These are phyloP conservation scores for Lasioglossum morio DNA, from an alignment of 2,888 invertebrate genomes.

Conservation along the genomic window DNA sequence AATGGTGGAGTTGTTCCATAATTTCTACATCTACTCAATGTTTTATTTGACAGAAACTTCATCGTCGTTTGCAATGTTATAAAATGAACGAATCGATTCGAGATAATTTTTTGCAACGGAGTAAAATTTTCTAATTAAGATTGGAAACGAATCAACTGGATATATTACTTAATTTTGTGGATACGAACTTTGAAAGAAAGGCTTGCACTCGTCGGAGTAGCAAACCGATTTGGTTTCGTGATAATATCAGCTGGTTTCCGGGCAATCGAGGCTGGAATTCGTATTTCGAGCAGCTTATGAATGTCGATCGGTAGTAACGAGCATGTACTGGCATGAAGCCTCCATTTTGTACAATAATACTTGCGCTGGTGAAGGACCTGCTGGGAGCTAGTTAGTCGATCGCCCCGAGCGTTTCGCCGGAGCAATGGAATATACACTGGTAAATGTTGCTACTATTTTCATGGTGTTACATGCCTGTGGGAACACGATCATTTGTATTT, in stretches of 20 bases:
- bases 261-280: conserved; percentile 13
- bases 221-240: background rate
- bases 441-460: conserved; percentile 2
- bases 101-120: background rate
- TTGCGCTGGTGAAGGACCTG: background rate
- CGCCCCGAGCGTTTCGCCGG: background rate
- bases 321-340: background rate
- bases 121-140: background rate
- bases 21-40: background rate
- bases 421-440: background rate
- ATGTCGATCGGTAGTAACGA: conserved; percentile 21
- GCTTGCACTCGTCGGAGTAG: background rate
- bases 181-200: background rate
- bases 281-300: conserved; percentile 3
- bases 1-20: background rate
- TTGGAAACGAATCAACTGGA: background rate
- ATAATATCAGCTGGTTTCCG: conserved; percentile 16
- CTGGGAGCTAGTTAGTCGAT: conserved; percentile 9
- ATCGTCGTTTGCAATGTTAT: background rate
- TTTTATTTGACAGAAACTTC: background rate
- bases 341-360: conserved; percentile 14
- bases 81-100: background rate
- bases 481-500: background rate
- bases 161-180: background rate
- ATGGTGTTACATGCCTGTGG: background rate